phyloP scores from a whole-genome alignment of 2,113 vertebrate species.

The Austrofundulus limnaeus region DNA sequence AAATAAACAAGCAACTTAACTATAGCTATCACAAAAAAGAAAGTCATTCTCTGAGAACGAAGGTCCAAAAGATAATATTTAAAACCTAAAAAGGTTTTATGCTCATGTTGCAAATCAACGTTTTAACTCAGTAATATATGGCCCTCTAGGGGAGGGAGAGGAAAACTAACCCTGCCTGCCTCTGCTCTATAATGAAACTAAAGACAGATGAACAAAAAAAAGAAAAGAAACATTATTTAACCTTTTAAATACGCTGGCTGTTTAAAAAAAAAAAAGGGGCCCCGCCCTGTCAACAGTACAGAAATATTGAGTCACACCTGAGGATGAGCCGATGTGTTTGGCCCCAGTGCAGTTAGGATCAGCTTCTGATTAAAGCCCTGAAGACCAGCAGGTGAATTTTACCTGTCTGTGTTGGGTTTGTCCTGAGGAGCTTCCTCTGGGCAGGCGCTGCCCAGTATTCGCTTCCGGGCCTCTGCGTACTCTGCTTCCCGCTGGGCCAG shows the following conservation, averaged over 20 bases:
- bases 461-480: conserved; percentile 94
- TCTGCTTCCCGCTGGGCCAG: conserved; percentile 95
- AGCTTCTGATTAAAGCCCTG: neutral
- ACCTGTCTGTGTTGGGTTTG: conserved; percentile 87
- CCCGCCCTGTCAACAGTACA: too few relatives aligned
- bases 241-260: neutral
- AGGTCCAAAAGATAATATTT: neutral
- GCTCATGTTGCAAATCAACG: too few relatives aligned
- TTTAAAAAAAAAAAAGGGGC: too few relatives aligned
- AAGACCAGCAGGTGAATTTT: conserved; percentile 23
- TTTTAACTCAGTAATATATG: neutral
- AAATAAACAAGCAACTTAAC: too few relatives aligned
- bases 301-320: too few relatives aligned
- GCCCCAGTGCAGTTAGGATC: neutral
- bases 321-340: too few relatives aligned
- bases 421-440: conserved; percentile 93
- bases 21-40: too few relatives aligned
- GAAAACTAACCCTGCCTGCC: neutral
- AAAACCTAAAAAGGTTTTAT: too few relatives aligned
- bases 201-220: neutral
- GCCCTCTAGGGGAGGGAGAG: neutral
- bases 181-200: neutral
- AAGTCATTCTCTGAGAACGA: too few relatives aligned
- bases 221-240: neutral
- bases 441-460: conserved; percentile 94